Percentiles rank a stretch among this genome's conserved stretches.
Evolutionary conservation across 2,888 invertebrate genomes (phyloP).

Genomic region (Caenorhabditis angaria): DNA sequence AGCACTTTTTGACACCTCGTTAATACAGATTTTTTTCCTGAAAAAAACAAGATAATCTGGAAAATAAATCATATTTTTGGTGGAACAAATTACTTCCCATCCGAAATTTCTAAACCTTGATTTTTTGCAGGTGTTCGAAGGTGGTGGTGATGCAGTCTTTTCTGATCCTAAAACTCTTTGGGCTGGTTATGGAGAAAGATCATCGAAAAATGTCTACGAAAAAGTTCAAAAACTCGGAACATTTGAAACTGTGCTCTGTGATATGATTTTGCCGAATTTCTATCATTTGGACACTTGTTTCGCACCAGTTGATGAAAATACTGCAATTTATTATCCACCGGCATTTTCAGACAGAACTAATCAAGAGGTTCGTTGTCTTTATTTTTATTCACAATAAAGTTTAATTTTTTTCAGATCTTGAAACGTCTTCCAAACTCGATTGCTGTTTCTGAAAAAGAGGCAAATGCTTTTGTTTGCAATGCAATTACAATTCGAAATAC

Average conservation of each 20-base stretch:
- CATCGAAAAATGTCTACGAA: conserved; percentile 65
- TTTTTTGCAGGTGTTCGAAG: conserved; percentile 55
- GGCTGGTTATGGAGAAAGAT: conserved; percentile 70
- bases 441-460: conserved; percentile 66
- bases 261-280: conserved; percentile 65
- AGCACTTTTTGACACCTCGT: no score
- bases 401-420: conserved; percentile 53
- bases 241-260: conserved; percentile 66
- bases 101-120: no score
- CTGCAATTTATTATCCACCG: conserved; percentile 68
- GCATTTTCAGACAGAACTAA: conserved; percentile 66
- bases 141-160: conserved; percentile 72
- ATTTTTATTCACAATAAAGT: no score
- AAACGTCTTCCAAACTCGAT: conserved; percentile 68
- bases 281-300: conserved; percentile 72
- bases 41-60: background rate
- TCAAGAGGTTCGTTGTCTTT: conserved; percentile 59
- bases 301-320: conserved; percentile 65
- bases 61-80: no score
- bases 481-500: conserved; percentile 67
- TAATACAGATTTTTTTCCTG: no score
- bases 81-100: no score
- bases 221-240: conserved; percentile 57
- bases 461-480: conserved; percentile 70
- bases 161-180: conserved; percentile 63